These are phyloP conservation scores for Catajapyx aquilonaris DNA, from an alignment of 1,140 invertebrate genomes.

Conservation along the genomic window DNA sequence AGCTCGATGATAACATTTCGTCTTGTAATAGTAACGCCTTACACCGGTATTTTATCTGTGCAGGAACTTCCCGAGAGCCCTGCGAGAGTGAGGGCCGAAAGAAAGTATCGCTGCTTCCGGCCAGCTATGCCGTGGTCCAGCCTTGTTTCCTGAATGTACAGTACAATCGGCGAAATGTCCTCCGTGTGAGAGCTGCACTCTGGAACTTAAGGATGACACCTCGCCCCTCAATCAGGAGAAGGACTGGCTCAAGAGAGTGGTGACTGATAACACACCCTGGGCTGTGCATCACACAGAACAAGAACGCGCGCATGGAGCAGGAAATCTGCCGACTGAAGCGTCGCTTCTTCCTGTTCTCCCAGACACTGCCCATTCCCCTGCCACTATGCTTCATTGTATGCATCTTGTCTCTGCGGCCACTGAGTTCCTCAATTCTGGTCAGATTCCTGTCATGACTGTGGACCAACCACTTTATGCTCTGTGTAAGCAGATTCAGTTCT, in stretches of 20 bases:
- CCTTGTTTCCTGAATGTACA: too few species aligned
- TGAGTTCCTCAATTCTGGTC: slow-evolving; percentile 10
- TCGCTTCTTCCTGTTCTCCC: not conserved
- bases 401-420: slow-evolving; percentile 6
- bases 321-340: not conserved
- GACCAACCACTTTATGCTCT: slow-evolving; percentile 10
- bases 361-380: not conserved
- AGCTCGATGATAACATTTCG: not conserved
- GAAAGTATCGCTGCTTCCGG: not conserved
- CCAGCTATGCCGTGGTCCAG: not conserved
- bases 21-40: too few species aligned
- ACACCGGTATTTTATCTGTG: too few species aligned
- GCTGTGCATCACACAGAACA: not conserved
- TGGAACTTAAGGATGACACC: not conserved
- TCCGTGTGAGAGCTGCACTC: not conserved
- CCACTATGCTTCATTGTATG: slow-evolving; percentile 7
- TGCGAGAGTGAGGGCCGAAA: not conserved
- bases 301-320: not conserved
- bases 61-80: too few species aligned
- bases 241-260: not conserved
- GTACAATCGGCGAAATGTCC: too few species aligned
- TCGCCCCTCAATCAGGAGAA: not conserved
- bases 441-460: slow-evolving; percentile 6
- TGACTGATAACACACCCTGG: not conserved
- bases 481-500: slow-evolving; percentile 11